Percentiles rank a stretch among this genome's conserved stretches.
Evolutionary conservation across 2,888 invertebrate genomes (phyloP).

Genomic region (Cephus pygmeus): DNA sequence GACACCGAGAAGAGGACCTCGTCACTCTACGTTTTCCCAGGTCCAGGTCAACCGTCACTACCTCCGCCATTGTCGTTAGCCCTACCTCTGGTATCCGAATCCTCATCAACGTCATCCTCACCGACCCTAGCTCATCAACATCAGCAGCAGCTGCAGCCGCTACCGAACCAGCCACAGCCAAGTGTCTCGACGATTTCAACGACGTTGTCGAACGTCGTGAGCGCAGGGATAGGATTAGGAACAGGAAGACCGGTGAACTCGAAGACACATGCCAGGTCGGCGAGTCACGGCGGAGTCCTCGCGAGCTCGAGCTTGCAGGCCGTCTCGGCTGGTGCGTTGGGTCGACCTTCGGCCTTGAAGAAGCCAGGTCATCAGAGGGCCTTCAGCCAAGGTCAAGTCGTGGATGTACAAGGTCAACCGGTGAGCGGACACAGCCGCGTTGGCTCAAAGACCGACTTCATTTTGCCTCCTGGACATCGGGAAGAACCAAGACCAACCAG

Average conservation of each 20-base stretch:
- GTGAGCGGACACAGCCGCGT: conserved; percentile 79
- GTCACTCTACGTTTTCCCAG: conserved; percentile 60
- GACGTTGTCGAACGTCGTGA: conserved; percentile 17
- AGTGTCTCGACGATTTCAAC: conserved; percentile 22
- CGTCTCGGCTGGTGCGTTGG: conserved; percentile 55
- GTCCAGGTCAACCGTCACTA: conserved; percentile 50
- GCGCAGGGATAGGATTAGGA: conserved; percentile 15
- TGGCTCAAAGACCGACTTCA: conserved; percentile 89
- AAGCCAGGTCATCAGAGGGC: conserved; percentile 84
- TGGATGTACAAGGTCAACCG: conserved; percentile 68
- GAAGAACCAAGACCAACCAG: conserved; percentile 70
- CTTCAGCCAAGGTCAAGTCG: conserved; percentile 88
- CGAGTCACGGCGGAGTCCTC: conserved; percentile 84
- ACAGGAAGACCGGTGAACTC: conserved; percentile 29
- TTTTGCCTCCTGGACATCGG: conserved; percentile 87
- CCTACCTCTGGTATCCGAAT: conserved; percentile 57
- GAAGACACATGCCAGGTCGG: conserved; percentile 78
- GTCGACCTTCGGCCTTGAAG: conserved; percentile 79
- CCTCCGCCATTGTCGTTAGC: conserved; percentile 9
- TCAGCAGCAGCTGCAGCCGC: conserved; percentile 7
- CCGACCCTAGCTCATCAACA: conserved; percentile 21
- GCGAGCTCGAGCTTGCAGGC: conserved; percentile 55
- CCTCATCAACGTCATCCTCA: conserved; percentile 54
- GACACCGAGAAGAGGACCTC: conserved; percentile 55
- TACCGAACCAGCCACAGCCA: conserved; percentile 33